Conservation (phyloP, 2,113 vertebrate species). For the Tinamus guttatus region DNA sequence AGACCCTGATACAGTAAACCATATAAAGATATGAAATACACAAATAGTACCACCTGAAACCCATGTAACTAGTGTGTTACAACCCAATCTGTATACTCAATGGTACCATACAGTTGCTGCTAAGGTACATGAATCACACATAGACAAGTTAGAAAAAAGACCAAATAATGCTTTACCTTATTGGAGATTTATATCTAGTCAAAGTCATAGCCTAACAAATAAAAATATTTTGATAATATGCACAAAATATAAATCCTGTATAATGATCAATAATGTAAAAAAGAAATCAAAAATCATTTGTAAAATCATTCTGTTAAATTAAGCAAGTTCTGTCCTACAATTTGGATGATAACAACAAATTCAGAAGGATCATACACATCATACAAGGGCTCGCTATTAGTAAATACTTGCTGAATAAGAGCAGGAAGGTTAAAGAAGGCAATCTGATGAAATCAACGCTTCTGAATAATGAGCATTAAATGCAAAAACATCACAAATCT, state of each 20-base stretch:
- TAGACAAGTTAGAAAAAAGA: neutral
- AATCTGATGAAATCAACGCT: neutral
- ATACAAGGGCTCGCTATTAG: neutral
- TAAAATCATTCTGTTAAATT: neutral
- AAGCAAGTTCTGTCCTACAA: neutral
- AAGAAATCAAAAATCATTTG: neutral
- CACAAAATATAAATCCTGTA: neutral
- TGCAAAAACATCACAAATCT: neutral
- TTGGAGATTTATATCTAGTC: neutral
- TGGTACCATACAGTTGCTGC: neutral
- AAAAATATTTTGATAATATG: neutral
- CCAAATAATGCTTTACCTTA: neutral
- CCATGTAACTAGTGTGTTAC: neutral
- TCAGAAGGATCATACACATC: neutral
- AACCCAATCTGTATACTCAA: neutral
- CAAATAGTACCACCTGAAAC: neutral
- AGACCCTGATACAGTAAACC: neutral
- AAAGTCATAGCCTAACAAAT: neutral
- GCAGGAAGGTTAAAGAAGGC: neutral
- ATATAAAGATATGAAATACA: neutral
- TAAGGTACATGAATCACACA: neutral
- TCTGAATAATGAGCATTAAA: neutral
- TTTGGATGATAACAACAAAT: neutral
- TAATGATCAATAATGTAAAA: neutral
- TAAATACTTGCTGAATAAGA: neutral